phyloP scores from a whole-genome alignment of 2,888 invertebrate species.

The Drosophila histrio region DNA sequence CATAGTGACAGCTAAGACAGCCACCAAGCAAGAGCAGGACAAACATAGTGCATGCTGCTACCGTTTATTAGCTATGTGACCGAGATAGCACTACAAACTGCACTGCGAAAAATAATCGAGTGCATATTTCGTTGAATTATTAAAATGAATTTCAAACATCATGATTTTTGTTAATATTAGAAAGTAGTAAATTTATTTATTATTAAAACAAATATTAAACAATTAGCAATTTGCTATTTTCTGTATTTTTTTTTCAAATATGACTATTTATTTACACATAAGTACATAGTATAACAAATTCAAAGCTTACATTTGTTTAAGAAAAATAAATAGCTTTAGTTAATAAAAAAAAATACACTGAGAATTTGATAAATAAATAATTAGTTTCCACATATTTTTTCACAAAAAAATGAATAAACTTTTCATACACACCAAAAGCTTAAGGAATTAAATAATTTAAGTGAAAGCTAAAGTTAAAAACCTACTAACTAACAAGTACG shows the following conservation, averaged over 20 bases:
- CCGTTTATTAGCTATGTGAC: neutral
- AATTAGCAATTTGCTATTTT: neutral
- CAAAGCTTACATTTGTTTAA: constrained; percentile 43
- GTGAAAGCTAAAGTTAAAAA: constrained; percentile 56
- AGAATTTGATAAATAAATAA: constrained; percentile 33
- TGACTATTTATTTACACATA: constrained; percentile 69
- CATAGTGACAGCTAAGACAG: constrained; percentile 19
- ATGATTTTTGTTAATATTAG: neutral
- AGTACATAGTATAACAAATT: constrained; percentile 70
- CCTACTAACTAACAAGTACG: constrained; percentile 60
- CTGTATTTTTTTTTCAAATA: constrained; percentile 50
- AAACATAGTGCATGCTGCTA: neutral
- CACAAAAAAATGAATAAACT: constrained; percentile 4
- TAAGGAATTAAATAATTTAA: constrained; percentile 30
- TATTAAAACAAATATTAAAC: neutral
- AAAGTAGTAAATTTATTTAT: neutral
- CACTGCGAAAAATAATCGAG: constrained; percentile 42
- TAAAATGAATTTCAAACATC: neutral
- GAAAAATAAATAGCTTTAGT: constrained; percentile 35
- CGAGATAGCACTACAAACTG: neutral
- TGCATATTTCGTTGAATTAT: neutral
- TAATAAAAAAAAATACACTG: constrained; percentile 38
- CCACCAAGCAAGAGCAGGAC: constrained; percentile 14
- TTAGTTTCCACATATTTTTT: constrained; percentile 9
- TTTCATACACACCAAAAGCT: constrained; percentile 39